Conservation (phyloP, 2,888 invertebrate genomes). For the Arrhopalites spinosus region DNA sequence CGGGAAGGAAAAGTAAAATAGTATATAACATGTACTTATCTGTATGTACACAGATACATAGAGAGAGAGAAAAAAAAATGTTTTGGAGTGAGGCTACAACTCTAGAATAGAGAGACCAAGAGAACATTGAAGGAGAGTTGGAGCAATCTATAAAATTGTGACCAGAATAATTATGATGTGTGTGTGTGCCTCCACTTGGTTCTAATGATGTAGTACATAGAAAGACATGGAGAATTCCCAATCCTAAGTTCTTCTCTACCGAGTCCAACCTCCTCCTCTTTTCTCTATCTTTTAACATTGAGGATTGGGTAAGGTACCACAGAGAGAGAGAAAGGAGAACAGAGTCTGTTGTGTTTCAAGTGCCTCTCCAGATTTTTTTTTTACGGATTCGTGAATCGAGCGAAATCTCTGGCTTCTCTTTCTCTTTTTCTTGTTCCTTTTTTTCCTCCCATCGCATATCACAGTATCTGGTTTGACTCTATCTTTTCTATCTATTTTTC, state of each 20-base stretch:
- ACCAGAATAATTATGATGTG: conserved; percentile 55
- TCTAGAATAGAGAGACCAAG: not conserved
- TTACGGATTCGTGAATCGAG: conserved; percentile 16
- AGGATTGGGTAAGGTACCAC: conserved; percentile 15
- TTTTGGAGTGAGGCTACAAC: conserved; percentile 2
- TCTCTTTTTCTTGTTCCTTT: not conserved
- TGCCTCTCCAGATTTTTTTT: conserved; percentile 24
- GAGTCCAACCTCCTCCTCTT: not conserved
- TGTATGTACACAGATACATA: not conserved
- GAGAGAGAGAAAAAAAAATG: conserved; percentile 30
- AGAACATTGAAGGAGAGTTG: conserved; percentile 38
- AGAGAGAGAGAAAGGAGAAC: not conserved
- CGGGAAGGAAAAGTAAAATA: not conserved
- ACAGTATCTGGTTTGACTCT: conserved; percentile 9
- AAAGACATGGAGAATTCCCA: conserved; percentile 49
- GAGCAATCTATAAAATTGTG: conserved; percentile 52
- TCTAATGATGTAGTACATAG: conserved; percentile 54
- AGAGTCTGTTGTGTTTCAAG: conserved; percentile 26
- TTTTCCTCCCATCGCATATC: conserved; percentile 1
- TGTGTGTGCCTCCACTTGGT: conserved; percentile 49
- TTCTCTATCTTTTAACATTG: not conserved
- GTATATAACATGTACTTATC: too few species aligned
- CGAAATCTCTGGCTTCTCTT: conserved; percentile 27
- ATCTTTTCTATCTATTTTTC: not conserved
- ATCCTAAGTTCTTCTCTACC: conserved; percentile 18